These are phyloP conservation scores for Alauda arvensis DNA, from an alignment of 2,797 vertebrate genomes.

Conservation along the genomic window DNA sequence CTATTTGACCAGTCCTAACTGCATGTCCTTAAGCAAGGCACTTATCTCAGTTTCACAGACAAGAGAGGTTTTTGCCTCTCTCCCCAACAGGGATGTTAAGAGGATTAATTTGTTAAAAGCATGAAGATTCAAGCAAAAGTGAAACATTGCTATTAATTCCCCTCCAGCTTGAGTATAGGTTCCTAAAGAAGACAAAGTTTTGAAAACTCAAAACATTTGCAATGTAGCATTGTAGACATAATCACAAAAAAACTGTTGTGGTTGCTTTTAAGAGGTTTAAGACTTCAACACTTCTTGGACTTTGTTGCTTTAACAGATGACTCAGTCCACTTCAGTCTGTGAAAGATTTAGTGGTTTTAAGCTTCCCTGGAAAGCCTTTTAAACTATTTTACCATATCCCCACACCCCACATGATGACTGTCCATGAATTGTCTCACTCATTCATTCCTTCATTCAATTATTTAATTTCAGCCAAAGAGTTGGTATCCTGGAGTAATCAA, in stretches of 20 bases:
- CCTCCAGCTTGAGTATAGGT: not conserved
- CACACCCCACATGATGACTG: not conserved
- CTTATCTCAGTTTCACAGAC: slow-evolving; percentile 23
- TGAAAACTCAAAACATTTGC: not conserved
- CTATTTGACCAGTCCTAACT: not conserved
- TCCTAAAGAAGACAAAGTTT: not conserved
- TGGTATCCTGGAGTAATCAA: not conserved
- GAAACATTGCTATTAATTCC: not conserved
- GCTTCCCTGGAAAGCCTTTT: not conserved
- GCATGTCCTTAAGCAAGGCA: not conserved
- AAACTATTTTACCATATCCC: not conserved
- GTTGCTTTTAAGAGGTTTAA: not conserved
- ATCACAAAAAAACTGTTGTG: not conserved
- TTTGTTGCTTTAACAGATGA: not conserved
- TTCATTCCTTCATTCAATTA: accelerated
- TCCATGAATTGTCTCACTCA: not conserved
- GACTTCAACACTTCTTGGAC: not conserved
- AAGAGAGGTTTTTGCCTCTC: not conserved
- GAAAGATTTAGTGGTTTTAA: not conserved
- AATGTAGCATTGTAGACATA: accelerated
- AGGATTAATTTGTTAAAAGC: slow-evolving; percentile 41
- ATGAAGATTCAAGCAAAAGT: not conserved
- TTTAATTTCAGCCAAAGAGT: not conserved
- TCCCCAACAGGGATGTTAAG: slow-evolving; percentile 1
- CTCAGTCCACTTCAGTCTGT: not conserved